These are phyloP conservation scores for Agrochola macilenta DNA, from an alignment of 2,888 invertebrate species.

Conservation along the genomic window DNA sequence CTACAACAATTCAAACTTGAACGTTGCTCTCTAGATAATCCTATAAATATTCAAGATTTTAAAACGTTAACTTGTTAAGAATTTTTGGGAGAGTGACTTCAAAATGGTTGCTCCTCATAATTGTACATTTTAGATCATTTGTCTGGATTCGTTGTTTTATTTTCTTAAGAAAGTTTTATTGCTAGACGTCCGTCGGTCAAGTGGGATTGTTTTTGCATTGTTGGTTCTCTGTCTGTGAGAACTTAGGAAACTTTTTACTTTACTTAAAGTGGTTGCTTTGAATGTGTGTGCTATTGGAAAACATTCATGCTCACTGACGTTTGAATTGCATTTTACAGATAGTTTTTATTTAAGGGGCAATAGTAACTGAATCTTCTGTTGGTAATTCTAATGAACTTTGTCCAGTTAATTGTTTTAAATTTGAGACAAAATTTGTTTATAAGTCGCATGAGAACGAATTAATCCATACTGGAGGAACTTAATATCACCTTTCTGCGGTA, in stretches of 20 bases:
- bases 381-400: not conserved
- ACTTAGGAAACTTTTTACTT: not conserved
- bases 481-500: too few relatives aligned
- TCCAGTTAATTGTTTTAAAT: not conserved
- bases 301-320: not conserved
- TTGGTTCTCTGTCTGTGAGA: slow-evolving; percentile 31
- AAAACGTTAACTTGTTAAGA: slow-evolving; percentile 45
- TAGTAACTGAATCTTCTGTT: not conserved
- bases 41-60: slow-evolving; percentile 58
- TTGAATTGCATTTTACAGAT: not conserved
- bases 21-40: slow-evolving; percentile 40
- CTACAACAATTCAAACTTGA: slow-evolving; percentile 36
- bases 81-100: slow-evolving; percentile 40
- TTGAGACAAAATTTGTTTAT: too few relatives aligned
- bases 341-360: not conserved
- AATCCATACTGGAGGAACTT: too few relatives aligned
- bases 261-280: slow-evolving; percentile 1
- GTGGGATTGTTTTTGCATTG: slow-evolving; percentile 23
- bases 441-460: too few relatives aligned
- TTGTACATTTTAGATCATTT: slow-evolving; percentile 59
- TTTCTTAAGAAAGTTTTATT: slow-evolving; percentile 39
- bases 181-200: slow-evolving; percentile 22
- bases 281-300: not conserved
- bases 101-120: slow-evolving; percentile 45
- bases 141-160: slow-evolving; percentile 45